These are phyloP conservation scores for Papilio machaon DNA, from an alignment of 1,140 invertebrate species.

Conservation along the genomic window DNA sequence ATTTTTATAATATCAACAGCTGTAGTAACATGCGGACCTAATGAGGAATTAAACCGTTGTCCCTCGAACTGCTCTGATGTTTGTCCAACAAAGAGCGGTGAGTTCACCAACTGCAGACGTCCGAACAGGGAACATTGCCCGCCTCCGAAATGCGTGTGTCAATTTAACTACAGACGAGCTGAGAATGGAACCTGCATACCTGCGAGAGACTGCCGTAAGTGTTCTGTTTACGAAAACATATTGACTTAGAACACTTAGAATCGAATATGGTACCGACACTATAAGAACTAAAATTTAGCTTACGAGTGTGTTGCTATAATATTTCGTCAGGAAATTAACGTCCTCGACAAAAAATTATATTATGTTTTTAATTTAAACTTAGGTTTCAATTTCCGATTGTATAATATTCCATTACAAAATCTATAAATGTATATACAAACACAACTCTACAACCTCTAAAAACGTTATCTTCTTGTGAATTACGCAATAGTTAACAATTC, in stretches of 20 bases:
- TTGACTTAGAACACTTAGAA: too few species aligned
- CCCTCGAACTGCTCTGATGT: slow-evolving; percentile 14
- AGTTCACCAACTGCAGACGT: slow-evolving; percentile 26
- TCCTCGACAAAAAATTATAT: too few species aligned
- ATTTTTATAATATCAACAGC: slow-evolving; percentile 39
- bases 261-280: too few species aligned
- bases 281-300: too few species aligned
- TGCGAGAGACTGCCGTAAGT: slow-evolving; percentile 47
- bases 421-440: background rate
- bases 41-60: slow-evolving; percentile 33
- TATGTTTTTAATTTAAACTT: too few species aligned
- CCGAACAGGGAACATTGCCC: slow-evolving; percentile 45
- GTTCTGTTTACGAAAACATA: background rate
- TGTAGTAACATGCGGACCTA: slow-evolving; percentile 45
- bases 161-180: slow-evolving; percentile 50
- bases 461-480: background rate
- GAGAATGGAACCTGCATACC: slow-evolving; percentile 58
- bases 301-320: too few species aligned
- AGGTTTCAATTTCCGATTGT: too few species aligned
- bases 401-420: too few species aligned
- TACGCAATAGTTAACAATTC: background rate
- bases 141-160: slow-evolving; percentile 52
- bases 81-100: slow-evolving; percentile 20
- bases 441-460: background rate
- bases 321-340: too few species aligned